phyloP scores from a whole-genome alignment of 1,140 invertebrate genomes.

The Centruroides sculpturatus region DNA sequence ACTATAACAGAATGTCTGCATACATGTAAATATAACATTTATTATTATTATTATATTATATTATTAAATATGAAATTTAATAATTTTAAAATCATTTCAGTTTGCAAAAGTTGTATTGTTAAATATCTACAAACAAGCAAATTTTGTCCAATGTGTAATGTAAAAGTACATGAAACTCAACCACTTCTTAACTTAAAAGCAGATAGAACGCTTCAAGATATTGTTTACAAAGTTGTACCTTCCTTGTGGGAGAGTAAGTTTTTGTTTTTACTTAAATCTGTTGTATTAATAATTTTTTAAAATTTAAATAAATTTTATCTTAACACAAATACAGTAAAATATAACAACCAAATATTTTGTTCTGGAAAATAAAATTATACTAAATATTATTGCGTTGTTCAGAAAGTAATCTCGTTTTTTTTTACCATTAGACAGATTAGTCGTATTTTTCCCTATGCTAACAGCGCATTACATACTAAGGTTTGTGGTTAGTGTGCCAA shows the following conservation, averaged over 20 bases:
- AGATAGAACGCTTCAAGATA: constrained; percentile 94
- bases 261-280: no score
- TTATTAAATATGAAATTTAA: background rate
- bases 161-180: constrained; percentile 93
- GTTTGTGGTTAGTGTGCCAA: no score
- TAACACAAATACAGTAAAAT: no score
- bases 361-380: no score
- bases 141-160: constrained; percentile 88
- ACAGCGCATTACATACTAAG: no score
- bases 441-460: no score
- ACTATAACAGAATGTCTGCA: constrained; percentile 37
- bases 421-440: no score
- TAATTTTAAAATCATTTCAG: constrained; percentile 34
- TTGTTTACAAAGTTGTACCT: constrained; percentile 91
- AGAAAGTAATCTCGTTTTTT: no score
- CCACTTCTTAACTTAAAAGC: constrained; percentile 90
- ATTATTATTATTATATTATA: background rate
- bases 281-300: no score
- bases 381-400: no score
- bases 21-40: constrained; percentile 23
- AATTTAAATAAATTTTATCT: no score
- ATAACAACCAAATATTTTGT: no score
- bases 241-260: constrained; percentile 63
- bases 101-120: constrained; percentile 93
- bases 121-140: constrained; percentile 94